phyloP scores from a whole-genome alignment of 30 jellyfish, hydroid and myxozoan species.

The Hydractinia symbiolongicarpus region DNA sequence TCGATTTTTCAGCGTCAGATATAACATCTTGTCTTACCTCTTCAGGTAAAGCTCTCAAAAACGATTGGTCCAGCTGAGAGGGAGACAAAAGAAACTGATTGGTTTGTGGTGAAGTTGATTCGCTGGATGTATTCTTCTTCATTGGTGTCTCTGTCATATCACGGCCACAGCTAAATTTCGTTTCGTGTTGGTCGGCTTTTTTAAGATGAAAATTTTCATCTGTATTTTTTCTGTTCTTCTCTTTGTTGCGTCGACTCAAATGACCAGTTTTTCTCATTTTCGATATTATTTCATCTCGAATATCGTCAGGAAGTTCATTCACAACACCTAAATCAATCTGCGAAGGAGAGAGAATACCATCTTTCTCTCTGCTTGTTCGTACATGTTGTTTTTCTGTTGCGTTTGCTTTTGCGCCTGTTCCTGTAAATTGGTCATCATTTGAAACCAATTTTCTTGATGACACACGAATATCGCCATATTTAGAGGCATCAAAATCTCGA shows the following conservation, averaged over 20 bases:
- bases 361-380: neutral
- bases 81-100: neutral
- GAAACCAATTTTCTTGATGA: neutral
- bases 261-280: neutral
- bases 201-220: no score
- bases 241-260: no score
- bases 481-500: neutral
- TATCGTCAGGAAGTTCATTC: slow-evolving; percentile 56
- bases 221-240: no score
- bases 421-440: neutral
- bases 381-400: neutral
- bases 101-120: no score
- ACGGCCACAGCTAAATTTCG: no score
- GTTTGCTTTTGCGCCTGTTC: neutral
- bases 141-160: no score
- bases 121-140: no score
- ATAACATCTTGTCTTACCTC: neutral
- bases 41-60: neutral
- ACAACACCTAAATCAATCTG: slow-evolving; percentile 59
- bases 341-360: slow-evolving; percentile 55
- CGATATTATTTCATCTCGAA: slow-evolving; percentile 25
- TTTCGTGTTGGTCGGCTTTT: no score
- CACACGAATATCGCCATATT: slow-evolving; percentile 3
- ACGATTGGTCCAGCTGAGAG: neutral
- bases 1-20: no score